Conservation (phyloP, 2,797 vertebrate genomes). For the Cirrhinus molitorella region DNA sequence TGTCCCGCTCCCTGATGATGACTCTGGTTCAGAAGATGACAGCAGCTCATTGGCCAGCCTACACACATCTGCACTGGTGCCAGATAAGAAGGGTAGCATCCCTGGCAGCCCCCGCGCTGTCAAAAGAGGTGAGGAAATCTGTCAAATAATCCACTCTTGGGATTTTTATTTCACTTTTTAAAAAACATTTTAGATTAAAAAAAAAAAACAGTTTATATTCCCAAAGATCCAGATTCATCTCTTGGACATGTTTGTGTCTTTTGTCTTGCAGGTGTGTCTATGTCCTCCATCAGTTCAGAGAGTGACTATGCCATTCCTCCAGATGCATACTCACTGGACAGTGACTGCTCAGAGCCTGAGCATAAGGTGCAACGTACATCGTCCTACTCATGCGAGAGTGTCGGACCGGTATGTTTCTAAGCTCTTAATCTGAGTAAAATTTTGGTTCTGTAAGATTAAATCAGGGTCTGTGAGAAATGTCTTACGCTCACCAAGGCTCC, state of each 20-base stretch:
- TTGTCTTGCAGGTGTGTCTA: constrained; percentile 85
- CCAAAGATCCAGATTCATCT: background rate
- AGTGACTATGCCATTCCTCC: constrained; percentile 96
- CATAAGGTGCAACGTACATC: constrained; percentile 94
- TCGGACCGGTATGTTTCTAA: constrained; percentile 77
- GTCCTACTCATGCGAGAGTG: constrained; percentile 88
- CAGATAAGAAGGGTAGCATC: constrained; percentile 85
- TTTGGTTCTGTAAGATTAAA: too few relatives aligned
- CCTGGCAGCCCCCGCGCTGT: constrained; percentile 91
- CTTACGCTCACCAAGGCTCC: background rate
- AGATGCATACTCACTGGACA: constrained; percentile 92
- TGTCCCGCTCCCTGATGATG: constrained; percentile 90
- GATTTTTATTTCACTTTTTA: background rate
- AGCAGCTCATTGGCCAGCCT: constrained; percentile 91
- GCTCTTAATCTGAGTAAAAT: background rate
- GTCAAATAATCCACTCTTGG: background rate
- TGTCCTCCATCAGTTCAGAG: constrained; percentile 96
- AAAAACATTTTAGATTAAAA: background rate
- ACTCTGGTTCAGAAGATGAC: constrained; percentile 95
- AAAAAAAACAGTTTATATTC: background rate
- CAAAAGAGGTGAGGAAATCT: constrained; percentile 86
- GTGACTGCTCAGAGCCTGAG: constrained; percentile 94
- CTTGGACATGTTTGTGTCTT: background rate
- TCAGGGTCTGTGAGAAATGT: background rate
- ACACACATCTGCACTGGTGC: constrained; percentile 82